Evolutionary conservation across 2,113 vertebrate species (phyloP).

Genomic region (Nyctereutes procyonoides): DNA sequence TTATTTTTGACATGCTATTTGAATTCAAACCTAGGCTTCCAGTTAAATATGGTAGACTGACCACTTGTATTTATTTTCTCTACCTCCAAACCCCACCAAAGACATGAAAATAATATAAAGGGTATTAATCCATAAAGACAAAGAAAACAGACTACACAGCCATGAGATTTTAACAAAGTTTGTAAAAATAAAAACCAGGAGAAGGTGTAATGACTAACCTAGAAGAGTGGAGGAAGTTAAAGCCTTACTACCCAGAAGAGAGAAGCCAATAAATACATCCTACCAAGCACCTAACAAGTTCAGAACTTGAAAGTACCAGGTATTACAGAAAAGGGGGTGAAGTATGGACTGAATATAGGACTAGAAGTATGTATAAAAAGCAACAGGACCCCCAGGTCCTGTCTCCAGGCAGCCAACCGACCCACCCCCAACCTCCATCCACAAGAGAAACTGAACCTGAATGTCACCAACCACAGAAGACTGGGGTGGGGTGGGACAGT

Average conservation of each 20-base stretch:
- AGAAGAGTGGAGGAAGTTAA: not conserved
- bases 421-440: not conserved
- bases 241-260: not conserved
- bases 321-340: not conserved
- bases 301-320: not conserved
- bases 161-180: slow-evolving; percentile 1
- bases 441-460: not conserved
- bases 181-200: not conserved
- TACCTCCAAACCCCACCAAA: slow-evolving; percentile 31
- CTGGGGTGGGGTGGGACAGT: too few relatives aligned
- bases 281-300: not conserved
- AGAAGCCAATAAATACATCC: not conserved
- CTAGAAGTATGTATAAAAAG: not conserved
- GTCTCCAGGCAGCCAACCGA: not conserved
- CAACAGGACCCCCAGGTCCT: not conserved
- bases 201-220: not conserved
- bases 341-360: not conserved
- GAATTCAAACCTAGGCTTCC: slow-evolving; percentile 31
- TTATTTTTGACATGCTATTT: not conserved
- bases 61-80: slow-evolving; percentile 27
- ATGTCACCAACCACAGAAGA: not conserved
- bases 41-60: not conserved
- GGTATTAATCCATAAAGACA: not conserved
- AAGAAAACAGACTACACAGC: not conserved
- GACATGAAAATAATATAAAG: not conserved